phyloP scores from a whole-genome alignment of 2,797 vertebrate genomes.

The Nannoperca australis region DNA sequence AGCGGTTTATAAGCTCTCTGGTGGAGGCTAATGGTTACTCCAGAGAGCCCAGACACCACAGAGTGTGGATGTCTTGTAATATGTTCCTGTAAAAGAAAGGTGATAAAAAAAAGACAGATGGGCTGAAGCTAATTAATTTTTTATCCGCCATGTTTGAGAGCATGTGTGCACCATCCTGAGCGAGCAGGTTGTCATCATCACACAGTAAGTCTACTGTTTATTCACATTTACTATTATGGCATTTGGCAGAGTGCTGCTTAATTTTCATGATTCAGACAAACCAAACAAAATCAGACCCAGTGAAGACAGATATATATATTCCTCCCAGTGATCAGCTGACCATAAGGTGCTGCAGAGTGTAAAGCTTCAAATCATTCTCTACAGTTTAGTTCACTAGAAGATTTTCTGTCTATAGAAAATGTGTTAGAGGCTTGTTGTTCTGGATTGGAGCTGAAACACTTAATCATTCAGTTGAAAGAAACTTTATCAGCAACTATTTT shows the following conservation, averaged over 20 bases:
- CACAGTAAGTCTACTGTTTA: background rate
- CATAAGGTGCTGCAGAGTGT: background rate
- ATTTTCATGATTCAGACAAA: slow-evolving; percentile 25
- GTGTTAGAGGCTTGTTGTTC: background rate
- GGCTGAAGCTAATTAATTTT: slow-evolving; percentile 48
- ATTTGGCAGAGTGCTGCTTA: slow-evolving; percentile 12
- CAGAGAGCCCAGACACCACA: slow-evolving; percentile 46
- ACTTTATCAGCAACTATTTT: no score
- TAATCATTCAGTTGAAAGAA: no score
- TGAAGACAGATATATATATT: background rate
- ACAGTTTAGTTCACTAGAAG: background rate
- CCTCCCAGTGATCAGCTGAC: background rate
- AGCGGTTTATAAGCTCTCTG: slow-evolving; percentile 42
- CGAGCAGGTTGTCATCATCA: slow-evolving; percentile 37
- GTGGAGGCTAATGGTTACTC: slow-evolving; percentile 42
- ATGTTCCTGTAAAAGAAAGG: slow-evolving; percentile 46
- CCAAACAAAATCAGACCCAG: slow-evolving; percentile 18
- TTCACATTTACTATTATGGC: slow-evolving; percentile 36
- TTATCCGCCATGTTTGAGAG: slow-evolving; percentile 49
- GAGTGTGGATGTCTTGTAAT: slow-evolving; percentile 42
- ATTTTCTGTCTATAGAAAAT: background rate
- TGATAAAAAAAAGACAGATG: slow-evolving; percentile 58
- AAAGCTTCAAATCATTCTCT: background rate
- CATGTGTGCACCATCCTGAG: slow-evolving; percentile 43
- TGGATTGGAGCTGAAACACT: background rate